A percentile compares a stretch with the other conserved stretches of the same genome.
Evolutionary conservation across 2,888 invertebrate species (phyloP).

Genomic region (Mongoloraphidia duomilia): DNA sequence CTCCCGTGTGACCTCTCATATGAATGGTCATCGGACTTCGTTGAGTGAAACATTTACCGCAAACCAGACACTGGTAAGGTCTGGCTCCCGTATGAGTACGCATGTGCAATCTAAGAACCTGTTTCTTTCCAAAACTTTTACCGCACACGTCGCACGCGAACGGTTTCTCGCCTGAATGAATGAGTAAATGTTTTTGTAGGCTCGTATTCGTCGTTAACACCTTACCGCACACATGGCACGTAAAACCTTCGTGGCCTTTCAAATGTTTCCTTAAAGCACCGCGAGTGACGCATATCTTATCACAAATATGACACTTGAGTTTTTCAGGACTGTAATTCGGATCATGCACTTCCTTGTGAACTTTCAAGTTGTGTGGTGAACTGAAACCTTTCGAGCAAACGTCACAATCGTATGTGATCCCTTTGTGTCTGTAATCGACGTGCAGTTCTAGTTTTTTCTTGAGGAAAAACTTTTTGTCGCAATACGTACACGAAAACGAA

Average conservation of each 20-base stretch:
- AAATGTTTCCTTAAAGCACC: constrained; percentile 18
- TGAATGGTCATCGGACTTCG: constrained; percentile 34
- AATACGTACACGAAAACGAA: constrained; percentile 1
- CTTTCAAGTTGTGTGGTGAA: constrained; percentile 2
- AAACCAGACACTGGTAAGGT: constrained; percentile 5
- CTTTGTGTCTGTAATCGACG: not conserved
- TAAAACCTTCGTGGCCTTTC: constrained; percentile 21
- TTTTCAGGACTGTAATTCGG: not conserved
- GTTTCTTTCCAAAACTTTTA: constrained; percentile 5
- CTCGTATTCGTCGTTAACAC: constrained; percentile 9
- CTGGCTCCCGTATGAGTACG: constrained; percentile 12
- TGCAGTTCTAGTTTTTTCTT: constrained; percentile 1
- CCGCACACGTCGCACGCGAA: constrained; percentile 7
- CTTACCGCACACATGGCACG: constrained; percentile 16
- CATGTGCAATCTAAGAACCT: constrained; percentile 5
- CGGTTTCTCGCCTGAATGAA: constrained; percentile 5
- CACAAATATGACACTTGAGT: constrained; percentile 15
- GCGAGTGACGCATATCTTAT: constrained; percentile 16
- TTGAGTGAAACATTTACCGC: constrained; percentile 23
- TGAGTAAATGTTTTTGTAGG: constrained; percentile 5
- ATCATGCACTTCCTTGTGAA: constrained; percentile 4
- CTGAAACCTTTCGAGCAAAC: constrained; percentile 5
- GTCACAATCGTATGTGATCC: constrained; percentile 1
- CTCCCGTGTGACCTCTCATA: constrained; percentile 35
- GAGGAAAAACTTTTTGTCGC: not conserved